These are phyloP conservation scores for Drosophila nr. perissopoda DNA, from an alignment of 2,888 invertebrate species.

Conservation along the genomic window DNA sequence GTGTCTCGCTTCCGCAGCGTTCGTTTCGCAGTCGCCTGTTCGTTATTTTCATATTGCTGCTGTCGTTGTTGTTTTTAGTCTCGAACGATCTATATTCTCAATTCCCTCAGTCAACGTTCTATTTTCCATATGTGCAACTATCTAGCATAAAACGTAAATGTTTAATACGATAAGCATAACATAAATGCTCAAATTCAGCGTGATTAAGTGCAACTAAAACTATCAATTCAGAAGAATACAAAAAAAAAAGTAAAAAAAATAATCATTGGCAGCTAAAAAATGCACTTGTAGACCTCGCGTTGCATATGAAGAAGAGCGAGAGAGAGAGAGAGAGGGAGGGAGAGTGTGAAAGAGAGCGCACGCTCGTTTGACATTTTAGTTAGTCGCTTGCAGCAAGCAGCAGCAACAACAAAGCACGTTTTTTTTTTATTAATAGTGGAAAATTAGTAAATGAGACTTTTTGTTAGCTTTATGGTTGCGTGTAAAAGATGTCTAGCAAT, in stretches of 20 bases:
- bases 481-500: constrained; percentile 49
- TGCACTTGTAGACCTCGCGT: constrained; percentile 57
- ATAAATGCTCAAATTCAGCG: constrained; percentile 18
- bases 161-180: constrained; percentile 24
- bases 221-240: not conserved
- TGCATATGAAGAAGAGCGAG: constrained; percentile 30
- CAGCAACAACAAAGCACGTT: constrained; percentile 38
- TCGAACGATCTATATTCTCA: constrained; percentile 66
- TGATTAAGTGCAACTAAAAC: constrained; percentile 18
- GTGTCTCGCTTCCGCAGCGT: constrained; percentile 48
- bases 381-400: constrained; percentile 20
- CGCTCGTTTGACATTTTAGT: constrained; percentile 59
- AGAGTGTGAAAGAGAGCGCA: constrained; percentile 15
- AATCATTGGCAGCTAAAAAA: constrained; percentile 52
- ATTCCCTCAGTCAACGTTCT: constrained; percentile 44
- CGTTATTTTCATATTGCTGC: constrained; percentile 15
- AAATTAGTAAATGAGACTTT: constrained; percentile 57
- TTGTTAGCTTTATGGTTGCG: constrained; percentile 26
- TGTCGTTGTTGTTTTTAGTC: constrained; percentile 34
- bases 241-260: constrained; percentile 25
- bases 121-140: constrained; percentile 66
- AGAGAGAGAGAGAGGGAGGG: constrained; percentile 5
- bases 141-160: constrained; percentile 50
- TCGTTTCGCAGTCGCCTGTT: constrained; percentile 39
- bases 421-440: constrained; percentile 52